These are phyloP conservation scores for Cricetomys ansorgei DNA, from an alignment of 2,113 vertebrate species.

Conservation along the genomic window DNA sequence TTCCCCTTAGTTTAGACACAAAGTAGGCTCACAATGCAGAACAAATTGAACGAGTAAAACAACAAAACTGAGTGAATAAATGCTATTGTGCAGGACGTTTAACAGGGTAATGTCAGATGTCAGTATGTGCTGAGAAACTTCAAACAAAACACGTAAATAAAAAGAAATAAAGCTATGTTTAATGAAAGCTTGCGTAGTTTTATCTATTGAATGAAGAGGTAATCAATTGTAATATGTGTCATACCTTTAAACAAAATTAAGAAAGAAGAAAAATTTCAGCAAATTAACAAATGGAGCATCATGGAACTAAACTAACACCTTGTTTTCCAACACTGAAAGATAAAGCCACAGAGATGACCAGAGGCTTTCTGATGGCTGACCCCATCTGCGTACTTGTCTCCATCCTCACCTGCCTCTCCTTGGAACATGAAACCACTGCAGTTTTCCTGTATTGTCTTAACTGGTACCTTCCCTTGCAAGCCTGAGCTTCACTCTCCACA, in stretches of 20 bases:
- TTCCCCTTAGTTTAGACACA: background rate
- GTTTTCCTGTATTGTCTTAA: background rate
- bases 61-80: too few relatives aligned
- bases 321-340: background rate
- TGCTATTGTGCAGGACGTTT: background rate
- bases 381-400: background rate
- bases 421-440: background rate
- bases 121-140: background rate
- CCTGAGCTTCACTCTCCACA: background rate
- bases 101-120: background rate
- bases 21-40: background rate
- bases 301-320: background rate
- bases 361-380: accelerated
- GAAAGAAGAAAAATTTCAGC: background rate
- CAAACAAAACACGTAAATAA: background rate
- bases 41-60: background rate
- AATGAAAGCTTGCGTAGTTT: background rate
- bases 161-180: background rate
- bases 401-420: accelerated
- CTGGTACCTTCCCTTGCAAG: background rate
- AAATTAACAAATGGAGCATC: background rate
- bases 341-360: background rate
- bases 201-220: background rate
- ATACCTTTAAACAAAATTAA: background rate
- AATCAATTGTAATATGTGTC: background rate